phyloP scores from a whole-genome alignment of 2,797 vertebrate genomes.

The Gobionotothen gibberifrons region DNA sequence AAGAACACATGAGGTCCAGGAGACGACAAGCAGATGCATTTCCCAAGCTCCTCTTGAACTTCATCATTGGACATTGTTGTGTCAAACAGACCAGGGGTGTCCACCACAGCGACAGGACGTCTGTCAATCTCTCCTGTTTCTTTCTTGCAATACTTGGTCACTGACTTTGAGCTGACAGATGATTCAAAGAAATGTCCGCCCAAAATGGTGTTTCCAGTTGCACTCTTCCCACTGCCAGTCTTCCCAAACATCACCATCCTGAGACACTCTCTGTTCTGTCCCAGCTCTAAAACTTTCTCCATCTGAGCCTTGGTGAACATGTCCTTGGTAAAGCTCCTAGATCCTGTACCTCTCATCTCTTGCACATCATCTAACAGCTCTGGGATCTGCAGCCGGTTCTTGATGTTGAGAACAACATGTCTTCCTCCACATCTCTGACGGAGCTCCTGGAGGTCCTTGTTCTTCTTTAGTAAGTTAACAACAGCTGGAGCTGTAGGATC shows the following conservation, averaged over 20 bases:
- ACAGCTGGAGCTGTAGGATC: too few species aligned
- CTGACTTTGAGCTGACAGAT: background rate
- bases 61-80: background rate
- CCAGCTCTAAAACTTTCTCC: background rate
- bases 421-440: constrained; percentile 23
- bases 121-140: constrained; percentile 1
- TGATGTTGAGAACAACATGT: constrained; percentile 20
- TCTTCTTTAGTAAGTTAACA: background rate
- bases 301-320: too few species aligned
- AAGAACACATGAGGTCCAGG: constrained; percentile 61
- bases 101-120: constrained; percentile 26
- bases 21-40: constrained; percentile 46
- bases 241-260: constrained; percentile 56
- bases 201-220: constrained; percentile 48
- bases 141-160: background rate
- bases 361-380: background rate
- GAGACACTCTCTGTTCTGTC: constrained; percentile 14
- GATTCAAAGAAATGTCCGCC: too few species aligned
- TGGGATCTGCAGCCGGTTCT: constrained; percentile 16
- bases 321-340: too few species aligned
- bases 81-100: constrained; percentile 57
- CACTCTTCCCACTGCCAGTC: constrained; percentile 53
- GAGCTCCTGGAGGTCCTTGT: constrained; percentile 16
- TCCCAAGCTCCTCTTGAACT: constrained; percentile 26
- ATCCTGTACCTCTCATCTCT: too few species aligned